Evolutionary conservation across 2,113 vertebrate genomes (phyloP), one percentile per base, ranked within the genome.

Genomic region (Scalopus aquaticus): DNA sequence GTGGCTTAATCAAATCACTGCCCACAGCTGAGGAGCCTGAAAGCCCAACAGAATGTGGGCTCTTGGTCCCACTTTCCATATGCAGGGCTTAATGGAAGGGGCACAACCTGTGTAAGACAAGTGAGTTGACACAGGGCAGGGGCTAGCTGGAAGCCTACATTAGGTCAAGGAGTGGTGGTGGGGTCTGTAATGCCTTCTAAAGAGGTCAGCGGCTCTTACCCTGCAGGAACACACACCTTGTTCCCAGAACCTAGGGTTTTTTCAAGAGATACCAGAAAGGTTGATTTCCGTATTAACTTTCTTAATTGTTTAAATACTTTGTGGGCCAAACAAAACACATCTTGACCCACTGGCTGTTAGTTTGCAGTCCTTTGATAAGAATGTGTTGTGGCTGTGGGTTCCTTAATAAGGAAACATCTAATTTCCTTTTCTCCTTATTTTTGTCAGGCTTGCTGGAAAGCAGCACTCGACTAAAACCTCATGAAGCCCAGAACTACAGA

Each of bases 401-500:
- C 94, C 90, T 94, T 74, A 87, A 79, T 77, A 84, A 96, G 90
- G 73, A 94, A 93, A 90, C 9, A 12, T 32, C 78, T 96, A 72
- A 96, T 69, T 91, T 92, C 97, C 93, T 97, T 95, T 96, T 93
- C 91, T 88, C 92, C 92, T 97, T 98, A 26, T 96, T 95, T 96
- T 96, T 97, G 87, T 96, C 98, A 99, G 99, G 99, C 98, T 99
- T 99, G 79, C 98, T 99, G 84, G 99, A 99, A 98, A 99, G 99
- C 99, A 99, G 99, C 98, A 99, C 99, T 96, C 99, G 99, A 17
- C 99, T 99, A 97, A 99, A 99, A 97, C 99, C 99, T 82, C 99
- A 99, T 0, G 99, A 99, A 98, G 99, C 99, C 96, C 99, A 99
- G 98, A 99, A 98, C 98, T 99, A 99, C 98, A 99, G 99, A 98